Base-by-base conservation (phyloP, 2,888 invertebrate species). In the Lamellibrachia satsuma region DNA sequence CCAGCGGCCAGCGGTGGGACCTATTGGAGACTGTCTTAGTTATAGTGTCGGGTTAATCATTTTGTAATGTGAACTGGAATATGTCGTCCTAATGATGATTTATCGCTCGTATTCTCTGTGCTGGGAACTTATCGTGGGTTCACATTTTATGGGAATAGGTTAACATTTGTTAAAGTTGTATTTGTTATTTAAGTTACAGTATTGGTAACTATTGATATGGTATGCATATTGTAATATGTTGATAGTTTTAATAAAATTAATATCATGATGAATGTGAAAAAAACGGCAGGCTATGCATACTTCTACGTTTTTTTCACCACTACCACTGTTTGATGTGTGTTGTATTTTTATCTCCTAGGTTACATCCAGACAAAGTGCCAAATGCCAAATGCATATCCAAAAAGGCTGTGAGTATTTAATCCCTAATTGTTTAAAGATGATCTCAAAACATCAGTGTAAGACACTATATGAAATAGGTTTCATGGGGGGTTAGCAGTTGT, bases 331-430 rank as follows among this genome's bases (percentile, higher is more conserved):
- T 75, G 75, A 75, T 75, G 75, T 75, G 75, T n/a, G 22, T 75
- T 22, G 39, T 57, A n/a, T 75, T n/a, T 51, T 92, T 11, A 27
- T 75, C 0, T 92, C 92, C n/a, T 91, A 97, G 97, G 94, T 95
- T 97, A 15, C 96, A 97, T 94, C 97, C 97, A 1, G 95, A 97
- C 39, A 96, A 96, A 93, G 96, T 97, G 11, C 96, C 96, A 91
- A 96, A 96, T 90, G 96, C 96, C 27, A 97, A 97, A 94, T 97
- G 96, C 94, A 94, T 97, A 92, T 96, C 96, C 27, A 93, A 94
- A 8, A 94, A 94, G 93, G 95, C 95, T 93, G 96, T 96, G 94
- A 94, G 96, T 95, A 11, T n/a, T 52, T 91, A 15, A n/a, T n/a
- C 8, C 90, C 51, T 52, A 27, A 11, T 92, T 75, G 3, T 52